Conservation (phyloP, 2,888 invertebrate species). For the Lasioglossum morio region DNA sequence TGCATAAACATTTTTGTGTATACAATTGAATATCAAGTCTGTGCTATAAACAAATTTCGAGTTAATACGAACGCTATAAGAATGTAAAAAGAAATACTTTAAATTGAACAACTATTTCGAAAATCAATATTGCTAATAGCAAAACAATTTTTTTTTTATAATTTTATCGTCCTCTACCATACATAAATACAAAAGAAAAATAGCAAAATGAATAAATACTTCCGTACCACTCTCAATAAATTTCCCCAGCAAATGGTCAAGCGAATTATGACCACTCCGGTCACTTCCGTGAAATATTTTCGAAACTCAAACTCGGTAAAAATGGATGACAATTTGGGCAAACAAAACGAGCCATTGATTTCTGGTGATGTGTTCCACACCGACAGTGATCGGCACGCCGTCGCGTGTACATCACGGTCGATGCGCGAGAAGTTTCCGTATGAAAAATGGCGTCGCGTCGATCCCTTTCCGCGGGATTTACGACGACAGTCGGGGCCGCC, state of each 20-base stretch:
- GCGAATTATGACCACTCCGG: neutral
- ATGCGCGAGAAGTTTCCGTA: neutral
- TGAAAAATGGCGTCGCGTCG: neutral
- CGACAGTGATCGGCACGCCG: neutral
- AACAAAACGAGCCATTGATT: neutral
- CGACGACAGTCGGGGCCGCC: slow-evolving; percentile 33
- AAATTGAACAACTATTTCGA: neutral
- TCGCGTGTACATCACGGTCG: neutral
- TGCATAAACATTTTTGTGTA: neutral
- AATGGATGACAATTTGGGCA: neutral
- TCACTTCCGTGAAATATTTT: neutral
- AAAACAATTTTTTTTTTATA: neutral
- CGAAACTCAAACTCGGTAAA: neutral
- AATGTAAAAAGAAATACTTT: neutral
- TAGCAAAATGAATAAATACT: neutral
- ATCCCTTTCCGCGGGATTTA: slow-evolving; percentile 32
- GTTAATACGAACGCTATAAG: neutral
- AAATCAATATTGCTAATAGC: neutral
- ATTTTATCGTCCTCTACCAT: no score
- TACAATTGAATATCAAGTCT: neutral
- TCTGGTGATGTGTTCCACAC: neutral
- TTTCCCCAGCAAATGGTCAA: neutral
- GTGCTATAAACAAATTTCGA: neutral
- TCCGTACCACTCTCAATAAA: neutral
- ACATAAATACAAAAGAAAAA: neutral